Base-by-base conservation (phyloP, 2,113 vertebrate genomes). In the Hyperoodon ampullatus region DNA sequence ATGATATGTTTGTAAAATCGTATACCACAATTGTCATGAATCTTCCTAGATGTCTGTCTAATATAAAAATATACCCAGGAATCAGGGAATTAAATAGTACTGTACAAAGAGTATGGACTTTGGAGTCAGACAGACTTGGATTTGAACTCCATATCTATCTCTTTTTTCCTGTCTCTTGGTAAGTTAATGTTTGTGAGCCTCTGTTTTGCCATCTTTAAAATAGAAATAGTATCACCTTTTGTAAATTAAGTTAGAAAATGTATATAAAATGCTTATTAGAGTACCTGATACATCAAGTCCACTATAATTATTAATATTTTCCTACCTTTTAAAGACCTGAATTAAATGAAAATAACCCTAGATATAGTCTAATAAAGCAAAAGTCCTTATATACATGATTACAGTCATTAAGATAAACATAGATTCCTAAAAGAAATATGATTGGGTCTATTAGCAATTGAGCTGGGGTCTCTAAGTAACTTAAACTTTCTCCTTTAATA, bases 401-500 rank as follows among this genome's bases (percentile, higher is more conserved):
- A 63, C 8, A 72, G 42, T 61, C 9, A 33, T 53, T 68, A 50
- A 89, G 84, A 78, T 70, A 85, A 90, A 74, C 8, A 61, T 21
- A 70, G 30, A 66, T 80, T 92, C 10, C 66, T 60, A 53, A 87
- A 95, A 87, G 72, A 92, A 70, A 78, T 71, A 21, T 63, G 13
- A 0, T 53, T 95, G 50, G 5, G 13, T 86, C 10, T 88, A 21
- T 82, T 70, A 77, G 24, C n/a, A 96, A 50, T 78, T 65, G 87
- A 89, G 12, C 14, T 87, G 55, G 14, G 7, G 5, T 70, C 24
- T 81, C 65, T 85, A n/a, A 93, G 55, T 68, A 80, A 93, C 11
- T 92, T 78, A 74, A 95, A 77, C 6, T 71, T 82, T 88, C n/a
- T 85, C 16, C 18, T 95, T 96, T 82, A 89, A 77, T 65, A 92